Evolutionary conservation across 2,113 vertebrate genomes (phyloP).

Genomic region (Chloebia gouldiae): DNA sequence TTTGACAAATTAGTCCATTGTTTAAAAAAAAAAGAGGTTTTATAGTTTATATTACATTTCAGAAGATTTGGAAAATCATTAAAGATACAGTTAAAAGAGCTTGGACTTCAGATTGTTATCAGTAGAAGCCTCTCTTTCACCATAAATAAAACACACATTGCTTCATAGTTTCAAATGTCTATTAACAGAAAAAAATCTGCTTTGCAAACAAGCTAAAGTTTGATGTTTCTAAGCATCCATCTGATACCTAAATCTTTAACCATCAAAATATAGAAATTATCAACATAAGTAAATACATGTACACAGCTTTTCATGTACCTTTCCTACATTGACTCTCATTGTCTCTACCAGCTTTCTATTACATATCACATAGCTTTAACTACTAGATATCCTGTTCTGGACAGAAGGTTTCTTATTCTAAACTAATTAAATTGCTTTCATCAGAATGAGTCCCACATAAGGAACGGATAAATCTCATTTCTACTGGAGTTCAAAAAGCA

Average conservation of each 20-base stretch:
- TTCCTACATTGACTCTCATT: not conserved
- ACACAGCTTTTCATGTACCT: not conserved
- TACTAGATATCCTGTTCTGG: not conserved
- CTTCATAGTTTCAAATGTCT: not conserved
- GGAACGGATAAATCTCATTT: not conserved
- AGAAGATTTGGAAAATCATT: constrained; percentile 33
- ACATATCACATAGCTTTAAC: not conserved
- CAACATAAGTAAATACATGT: not conserved
- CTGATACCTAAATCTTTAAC: not conserved
- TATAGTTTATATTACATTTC: not conserved
- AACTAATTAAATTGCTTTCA: not conserved
- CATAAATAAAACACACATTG: constrained; percentile 1
- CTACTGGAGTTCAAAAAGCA: not conserved
- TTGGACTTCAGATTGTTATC: not conserved
- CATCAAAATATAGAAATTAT: not conserved
- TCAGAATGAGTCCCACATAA: not conserved
- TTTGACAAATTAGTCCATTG: constrained; percentile 10
- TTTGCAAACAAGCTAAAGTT: not conserved
- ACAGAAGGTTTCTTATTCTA: not conserved
- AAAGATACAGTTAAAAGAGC: constrained; percentile 3
- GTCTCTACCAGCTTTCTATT: not conserved
- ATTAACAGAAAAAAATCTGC: not conserved
- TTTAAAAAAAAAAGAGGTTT: not conserved
- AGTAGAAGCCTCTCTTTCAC: not conserved
- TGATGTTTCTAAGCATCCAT: not conserved